Conservation (phyloP, 2,888 invertebrate species). For the Morpho deidamia region DNA sequence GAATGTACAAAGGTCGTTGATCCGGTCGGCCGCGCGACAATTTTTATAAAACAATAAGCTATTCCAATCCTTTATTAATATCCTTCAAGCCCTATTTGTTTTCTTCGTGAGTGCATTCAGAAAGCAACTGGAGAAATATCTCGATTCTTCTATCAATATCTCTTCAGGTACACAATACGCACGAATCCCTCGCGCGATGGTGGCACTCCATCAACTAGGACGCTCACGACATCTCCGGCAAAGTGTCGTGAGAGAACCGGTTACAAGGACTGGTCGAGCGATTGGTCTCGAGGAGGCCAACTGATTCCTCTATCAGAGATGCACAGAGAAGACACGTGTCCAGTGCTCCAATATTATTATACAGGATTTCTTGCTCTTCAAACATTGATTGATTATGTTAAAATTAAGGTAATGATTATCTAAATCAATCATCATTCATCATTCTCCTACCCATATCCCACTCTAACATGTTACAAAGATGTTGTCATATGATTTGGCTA, state of each 20-base stretch:
- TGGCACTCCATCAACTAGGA: constrained; percentile 82
- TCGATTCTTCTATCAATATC: too few relatives aligned
- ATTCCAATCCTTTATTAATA: too few relatives aligned
- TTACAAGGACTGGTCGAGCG: constrained; percentile 77
- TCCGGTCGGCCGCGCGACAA: too few relatives aligned
- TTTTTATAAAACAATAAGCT: too few relatives aligned
- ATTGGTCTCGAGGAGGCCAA: constrained; percentile 74
- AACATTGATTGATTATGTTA: constrained; percentile 83
- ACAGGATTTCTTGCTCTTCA: constrained; percentile 87
- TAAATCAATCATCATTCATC: too few relatives aligned
- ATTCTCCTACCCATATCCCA: too few relatives aligned
- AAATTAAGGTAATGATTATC: constrained; percentile 78
- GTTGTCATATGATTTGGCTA: too few relatives aligned
- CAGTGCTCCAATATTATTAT: constrained; percentile 86
- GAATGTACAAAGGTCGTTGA: too few relatives aligned
- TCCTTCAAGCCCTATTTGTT: not conserved
- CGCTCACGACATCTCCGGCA: constrained; percentile 81
- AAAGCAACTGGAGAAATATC: too few relatives aligned
- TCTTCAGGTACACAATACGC: constrained; percentile 83
- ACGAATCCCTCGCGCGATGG: constrained; percentile 82
- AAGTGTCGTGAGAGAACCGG: constrained; percentile 82
- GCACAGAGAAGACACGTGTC: constrained; percentile 84
- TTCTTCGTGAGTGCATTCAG: too few relatives aligned
- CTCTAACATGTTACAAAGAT: too few relatives aligned
- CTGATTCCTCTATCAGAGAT: constrained; percentile 75